Conservation (phyloP, 1,140 invertebrate species). For the Zaprionus gabonicus region DNA sequence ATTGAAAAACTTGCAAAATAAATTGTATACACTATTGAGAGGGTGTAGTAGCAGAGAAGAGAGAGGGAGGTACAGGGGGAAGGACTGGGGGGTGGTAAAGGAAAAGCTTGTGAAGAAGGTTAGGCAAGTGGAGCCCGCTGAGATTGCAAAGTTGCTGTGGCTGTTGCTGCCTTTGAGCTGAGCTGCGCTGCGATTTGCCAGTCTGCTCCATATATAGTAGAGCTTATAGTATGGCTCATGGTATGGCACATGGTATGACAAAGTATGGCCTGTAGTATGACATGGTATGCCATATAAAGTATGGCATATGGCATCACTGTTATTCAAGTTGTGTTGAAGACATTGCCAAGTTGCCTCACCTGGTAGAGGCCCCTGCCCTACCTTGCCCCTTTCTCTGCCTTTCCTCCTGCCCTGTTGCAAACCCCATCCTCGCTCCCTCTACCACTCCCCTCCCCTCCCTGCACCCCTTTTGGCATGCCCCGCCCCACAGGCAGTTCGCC, state of each 20-base stretch:
- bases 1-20: conserved; percentile 18
- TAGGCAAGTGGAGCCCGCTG: too few relatives aligned
- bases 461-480: not conserved
- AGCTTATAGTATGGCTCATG: too few relatives aligned
- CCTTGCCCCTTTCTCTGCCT: not conserved
- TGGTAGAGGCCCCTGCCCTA: not conserved
- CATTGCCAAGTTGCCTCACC: not conserved
- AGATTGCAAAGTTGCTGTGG: too few relatives aligned
- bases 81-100: not conserved
- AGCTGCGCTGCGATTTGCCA: too few relatives aligned
- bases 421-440: not conserved
- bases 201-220: too few relatives aligned
- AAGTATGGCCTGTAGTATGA: too few relatives aligned
- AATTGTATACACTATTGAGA: conserved; percentile 4
- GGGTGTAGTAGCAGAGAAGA: not conserved
- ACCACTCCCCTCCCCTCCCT: not conserved
- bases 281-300: too few relatives aligned
- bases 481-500: not conserved
- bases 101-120: too few relatives aligned
- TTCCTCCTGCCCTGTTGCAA: not conserved
- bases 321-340: too few relatives aligned
- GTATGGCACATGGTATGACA: too few relatives aligned
- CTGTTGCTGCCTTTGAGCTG: too few relatives aligned
- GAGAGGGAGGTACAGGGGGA: not conserved
- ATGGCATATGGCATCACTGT: too few relatives aligned